A percentile compares a stretch with the other conserved stretches of the same genome.
Evolutionary conservation across 2,797 vertebrate genomes (phyloP).

Genomic region (Ptychobarbus kaznakovi): DNA sequence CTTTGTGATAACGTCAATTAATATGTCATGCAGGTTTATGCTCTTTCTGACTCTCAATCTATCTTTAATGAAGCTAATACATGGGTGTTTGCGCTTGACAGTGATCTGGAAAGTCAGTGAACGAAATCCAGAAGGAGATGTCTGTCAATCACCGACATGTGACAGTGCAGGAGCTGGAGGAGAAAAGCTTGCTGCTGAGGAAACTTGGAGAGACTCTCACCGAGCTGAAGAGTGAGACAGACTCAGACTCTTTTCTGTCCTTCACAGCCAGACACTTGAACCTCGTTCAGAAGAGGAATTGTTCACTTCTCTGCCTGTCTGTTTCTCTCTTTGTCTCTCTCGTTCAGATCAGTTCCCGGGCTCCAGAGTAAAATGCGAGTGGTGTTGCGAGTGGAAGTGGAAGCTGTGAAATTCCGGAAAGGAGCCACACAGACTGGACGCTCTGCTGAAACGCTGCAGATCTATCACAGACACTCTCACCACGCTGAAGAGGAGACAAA

Average conservation of each 20-base stretch:
- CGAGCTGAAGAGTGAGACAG: conserved; percentile 91
- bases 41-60: not conserved
- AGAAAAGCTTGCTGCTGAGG: conserved; percentile 89
- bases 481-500: conserved; percentile 83
- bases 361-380: conserved; percentile 99
- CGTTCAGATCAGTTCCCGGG: conserved; percentile 91
- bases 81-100: conserved; percentile 64
- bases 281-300: not conserved
- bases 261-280: conserved; percentile 48
- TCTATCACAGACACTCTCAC: conserved; percentile 89
- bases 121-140: conserved; percentile 93
- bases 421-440: conserved; percentile 93
- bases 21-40: not conserved
- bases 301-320: conserved; percentile 1
- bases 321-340: conserved; percentile 22
- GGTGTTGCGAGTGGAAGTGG: conserved; percentile 95
- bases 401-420: conserved; percentile 97
- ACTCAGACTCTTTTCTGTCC: not conserved
- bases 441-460: conserved; percentile 94
- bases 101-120: conserved; percentile 96
- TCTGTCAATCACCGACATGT: conserved; percentile 90
- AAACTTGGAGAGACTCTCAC: conserved; percentile 96
- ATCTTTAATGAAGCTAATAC: conserved; percentile 12
- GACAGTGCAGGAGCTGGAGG: conserved; percentile 92
- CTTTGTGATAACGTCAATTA: not conserved